These are phyloP conservation scores for Chymomyza procnemis DNA, from an alignment of 2,888 invertebrate genomes.

Conservation along the genomic window DNA sequence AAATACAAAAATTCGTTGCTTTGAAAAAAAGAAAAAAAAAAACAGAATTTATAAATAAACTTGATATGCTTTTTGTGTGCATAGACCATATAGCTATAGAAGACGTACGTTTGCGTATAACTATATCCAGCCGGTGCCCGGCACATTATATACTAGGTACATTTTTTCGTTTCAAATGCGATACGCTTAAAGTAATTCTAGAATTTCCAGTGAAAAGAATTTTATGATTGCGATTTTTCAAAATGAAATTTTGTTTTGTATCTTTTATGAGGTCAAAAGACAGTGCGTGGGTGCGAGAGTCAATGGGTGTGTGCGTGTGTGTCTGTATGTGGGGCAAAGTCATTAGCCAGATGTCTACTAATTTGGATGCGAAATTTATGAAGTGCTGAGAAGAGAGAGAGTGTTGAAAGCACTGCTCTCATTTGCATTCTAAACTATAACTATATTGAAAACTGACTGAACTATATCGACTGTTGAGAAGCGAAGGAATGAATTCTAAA, in stretches of 20 bases:
- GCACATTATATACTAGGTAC: not conserved
- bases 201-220: constrained; percentile 41
- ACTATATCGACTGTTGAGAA: no score
- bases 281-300: no score
- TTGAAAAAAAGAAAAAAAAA: no score
- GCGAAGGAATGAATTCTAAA: no score
- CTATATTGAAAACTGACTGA: no score
- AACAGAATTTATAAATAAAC: constrained; percentile 67
- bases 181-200: constrained; percentile 57
- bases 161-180: constrained; percentile 2
- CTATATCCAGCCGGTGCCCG: not conserved
- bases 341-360: constrained; percentile 46
- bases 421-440: no score
- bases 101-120: not conserved
- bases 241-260: constrained; percentile 27
- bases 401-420: no score
- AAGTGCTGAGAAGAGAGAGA: not conserved
- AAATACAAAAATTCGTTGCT: not conserved
- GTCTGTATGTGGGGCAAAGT: constrained; percentile 55
- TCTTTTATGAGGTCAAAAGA: no score
- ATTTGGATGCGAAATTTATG: not conserved
- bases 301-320: constrained; percentile 1
- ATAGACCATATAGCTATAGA: not conserved
- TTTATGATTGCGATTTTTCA: constrained; percentile 25
- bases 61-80: constrained; percentile 54